Evolutionary conservation across 2,113 vertebrate species (phyloP), one percentile per base, ranked within the genome.

Genomic region (Bufo gargarizans): DNA sequence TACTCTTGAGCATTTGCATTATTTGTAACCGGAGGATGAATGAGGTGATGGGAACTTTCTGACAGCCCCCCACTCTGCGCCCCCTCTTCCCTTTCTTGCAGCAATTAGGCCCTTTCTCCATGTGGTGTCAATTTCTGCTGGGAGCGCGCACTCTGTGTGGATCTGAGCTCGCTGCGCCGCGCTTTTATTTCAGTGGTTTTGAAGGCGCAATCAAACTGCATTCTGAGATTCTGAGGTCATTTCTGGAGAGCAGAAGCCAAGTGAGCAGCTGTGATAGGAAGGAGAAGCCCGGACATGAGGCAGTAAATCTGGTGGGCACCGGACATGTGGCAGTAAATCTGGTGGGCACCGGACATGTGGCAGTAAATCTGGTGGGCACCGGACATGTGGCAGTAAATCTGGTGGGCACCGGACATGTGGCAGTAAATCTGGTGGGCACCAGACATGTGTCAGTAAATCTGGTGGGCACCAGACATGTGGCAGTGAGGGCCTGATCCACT

Each of bases 41-140:
- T 79, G 86, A 87, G 86, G 86, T 87, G 86, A 49, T 58, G 77
- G 20, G 16, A 58, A 81, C 16, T 11, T 47, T 7, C 47, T 87
- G 86, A 87, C 86, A 71, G 20, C 3, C 45, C 47, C 76, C 61
- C 82, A 22, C 47, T 3, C 76, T 16, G 17, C 61, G 13, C 86
- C 77, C 65, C 50, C n/a, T 81, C 50, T 81, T 56, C 77, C 86
- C 59, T 56, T 87, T 63, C 77, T 81, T 87, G 59, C 20, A 86
- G 77, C 77, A 86, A 80, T 86, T 86, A 86, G 61, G 77, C 77
- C 10, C 9, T 8, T 49, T n/a, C 43, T 13, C 50, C 86, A 87
- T 81, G 65, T 87, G 86, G 86, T 80, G 86, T 87, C 77, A 71
- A 87, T 87, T 87, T 87, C 22, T n/a, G 63, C 61, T 33, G 84